Evolutionary conservation across 2,113 vertebrate genomes (phyloP), one percentile per base, ranked within the genome.

Genomic region (Scomber scombrus): DNA sequence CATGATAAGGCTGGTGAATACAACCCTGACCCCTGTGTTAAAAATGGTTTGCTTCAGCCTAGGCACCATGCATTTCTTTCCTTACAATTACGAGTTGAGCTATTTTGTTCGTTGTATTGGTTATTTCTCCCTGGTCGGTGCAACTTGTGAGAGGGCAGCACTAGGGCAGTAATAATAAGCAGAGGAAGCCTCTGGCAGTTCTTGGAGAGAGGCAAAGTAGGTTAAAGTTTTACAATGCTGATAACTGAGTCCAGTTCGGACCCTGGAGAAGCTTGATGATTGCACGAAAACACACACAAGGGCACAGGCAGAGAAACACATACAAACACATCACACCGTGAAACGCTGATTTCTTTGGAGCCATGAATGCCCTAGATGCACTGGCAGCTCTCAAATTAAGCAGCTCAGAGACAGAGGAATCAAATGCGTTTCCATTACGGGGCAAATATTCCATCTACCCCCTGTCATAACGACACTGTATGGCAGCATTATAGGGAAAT

Each of bases 401-500:
- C 85, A 86, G 81, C 82, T 88, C 76, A 62, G 91, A 89, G 88
- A 89, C 86, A 76, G 61, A 89, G 87, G 91, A 92, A 92, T 93
- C 90, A 90, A 92, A 93, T 89, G 91, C 79, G 83, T 92, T 90
- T 92, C 94, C 90, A 93, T 94, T 93, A 93, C 52, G 86, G 78
- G 88, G 86, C 79, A 89, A 89, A 83, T 89, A 88, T 90, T 88
- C 88, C 85, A 86, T 83, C 86, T 83, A 84, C 88, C 77, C 86
- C 76, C 88, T 69, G 71, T 89, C 86, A 86, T 93, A 94, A 93
- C 78, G 82, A 86, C 91, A 82, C 90, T 91, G 91, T 82, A 89
- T 85, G 85, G 90, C 88, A 70, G 89, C 88, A 91, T 94, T 93
- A 90, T 77, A 69, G 90, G 91, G 91, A 94, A 92, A 93, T 93